Evolutionary conservation across 2,113 vertebrate species (phyloP), one percentile per base, ranked within the genome.

Genomic region (Urocitellus parryii): DNA sequence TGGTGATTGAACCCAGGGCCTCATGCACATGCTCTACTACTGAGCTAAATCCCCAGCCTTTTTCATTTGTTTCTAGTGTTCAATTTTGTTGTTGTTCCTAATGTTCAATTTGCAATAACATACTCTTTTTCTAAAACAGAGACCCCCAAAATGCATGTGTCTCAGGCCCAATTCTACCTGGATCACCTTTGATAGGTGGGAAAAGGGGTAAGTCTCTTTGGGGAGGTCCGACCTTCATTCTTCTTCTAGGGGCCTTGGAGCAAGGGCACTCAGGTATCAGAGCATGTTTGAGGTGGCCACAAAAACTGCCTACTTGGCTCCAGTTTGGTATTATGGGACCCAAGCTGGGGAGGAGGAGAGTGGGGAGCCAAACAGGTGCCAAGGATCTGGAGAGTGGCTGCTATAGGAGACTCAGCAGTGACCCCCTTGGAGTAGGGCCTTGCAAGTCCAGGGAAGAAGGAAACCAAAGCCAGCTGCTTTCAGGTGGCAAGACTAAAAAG

Each of bases 111-210:
- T 22, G 8, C 77, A 56, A 77, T 7, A 22, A 16, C 27, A 25
- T 42, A 45, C 20, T 34, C 37, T 84, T 74, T 96, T 96, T 53
- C 63, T 74, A 79, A 87, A 94, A 90, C 56, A 56, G 73, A 53
- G 37, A 89, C 24, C n/a, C 24, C 93, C 76, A 72, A 78, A 37
- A 56, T 34, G 29, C 10, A 20, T 9, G 34, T 63, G 48, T 11
- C n/a, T 93, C 14, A 6, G 73, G 37, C 24, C n/a, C 32, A 63
- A 17, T 16, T 81, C 70, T 45, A 8, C 32, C 45, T 9, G 70
- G 29, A 5, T 27, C 63, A 13, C 45, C 48, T 51, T 4, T 27
- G 32, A 61, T 18, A 48, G 48, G 7, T 48, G 70, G 34, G 27
- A 68, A n/a, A 48, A 20, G 16, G 53, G 9, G 37, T 24, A 20